These are phyloP conservation scores for Plagodis pulveraria DNA, from an alignment of 2,888 invertebrate genomes.

Conservation along the genomic window DNA sequence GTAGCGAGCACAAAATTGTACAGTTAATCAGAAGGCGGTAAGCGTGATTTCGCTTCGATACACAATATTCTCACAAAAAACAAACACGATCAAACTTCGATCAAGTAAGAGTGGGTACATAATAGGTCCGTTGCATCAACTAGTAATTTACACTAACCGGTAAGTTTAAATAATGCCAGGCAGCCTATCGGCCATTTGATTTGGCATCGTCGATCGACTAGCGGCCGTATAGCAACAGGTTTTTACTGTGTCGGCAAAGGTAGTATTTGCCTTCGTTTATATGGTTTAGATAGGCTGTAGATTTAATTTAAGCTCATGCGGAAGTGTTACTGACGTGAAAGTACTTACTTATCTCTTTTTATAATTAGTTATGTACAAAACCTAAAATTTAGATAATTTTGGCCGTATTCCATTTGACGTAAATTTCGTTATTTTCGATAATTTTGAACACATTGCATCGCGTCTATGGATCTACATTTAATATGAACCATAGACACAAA, in stretches of 20 bases:
- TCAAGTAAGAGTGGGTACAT: constrained; percentile 1
- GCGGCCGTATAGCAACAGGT: constrained; percentile 19
- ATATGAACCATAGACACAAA: too few relatives aligned
- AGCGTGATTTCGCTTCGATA: background rate
- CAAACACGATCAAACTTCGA: background rate
- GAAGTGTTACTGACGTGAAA: constrained; percentile 3
- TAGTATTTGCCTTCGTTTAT: constrained; percentile 23
- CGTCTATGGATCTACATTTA: too few relatives aligned
- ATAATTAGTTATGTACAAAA: too few relatives aligned
- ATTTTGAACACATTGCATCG: too few relatives aligned
- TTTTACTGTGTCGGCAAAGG: constrained; percentile 19
- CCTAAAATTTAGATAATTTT: too few relatives aligned
- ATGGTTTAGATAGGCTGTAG: constrained; percentile 15
- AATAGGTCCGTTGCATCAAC: constrained; percentile 39
- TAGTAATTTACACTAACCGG: constrained; percentile 42
- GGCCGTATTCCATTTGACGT: too few relatives aligned
- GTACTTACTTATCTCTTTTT: background rate
- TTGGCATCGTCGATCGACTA: constrained; percentile 22
- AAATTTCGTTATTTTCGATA: too few relatives aligned
- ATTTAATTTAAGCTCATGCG: constrained; percentile 11
- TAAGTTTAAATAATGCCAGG: constrained; percentile 35
- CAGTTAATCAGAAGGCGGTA: too few relatives aligned
- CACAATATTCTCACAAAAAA: background rate
- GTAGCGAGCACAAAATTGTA: too few relatives aligned
- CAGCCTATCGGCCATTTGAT: constrained; percentile 26